Base-by-base conservation (phyloP, 2,888 invertebrate genomes). In the Pheosia tremula region DNA sequence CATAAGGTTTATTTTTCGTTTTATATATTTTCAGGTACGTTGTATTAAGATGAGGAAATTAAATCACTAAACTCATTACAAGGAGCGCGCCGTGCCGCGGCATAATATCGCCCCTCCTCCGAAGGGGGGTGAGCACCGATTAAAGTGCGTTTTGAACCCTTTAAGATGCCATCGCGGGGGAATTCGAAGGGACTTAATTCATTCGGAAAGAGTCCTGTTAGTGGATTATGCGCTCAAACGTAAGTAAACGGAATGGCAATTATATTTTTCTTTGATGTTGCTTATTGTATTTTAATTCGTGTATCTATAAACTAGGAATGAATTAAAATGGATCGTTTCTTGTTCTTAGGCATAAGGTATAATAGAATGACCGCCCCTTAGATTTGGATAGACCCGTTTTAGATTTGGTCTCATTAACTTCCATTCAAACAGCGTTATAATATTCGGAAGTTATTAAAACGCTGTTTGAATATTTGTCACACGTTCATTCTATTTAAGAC, bases 31-130 rank as follows among this genome's bases (percentile, higher is more conserved):
- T 6, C n/a, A 11, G 39, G 55, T 59, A 66, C 63, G 58, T 66
- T 65, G 72, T 72, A 65, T 57, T 60, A 49, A 63, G 65, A 58
- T 64, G 64, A 75, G 81, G 80, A 82, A 83, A 84, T 84, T 78
- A 81, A 84, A 82, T 83, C 78, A 78, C 72, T 76, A 68, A 79
- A 80, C 70, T 83, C 78, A 80, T 81, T 77, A 78, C 64, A 68
- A 69, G 67, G 76, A 71, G 76, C 78, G 64, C 68, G 74, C 67
- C 81, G 79, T 77, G 80, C 74, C 67, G 62, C 66, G 67, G 79
- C 82, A 78, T 78, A 78, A 80, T 73, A 68, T 66, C 67, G 65
- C 60, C 63, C 67, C 68, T 69, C 71, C 63, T 70, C 55, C 63
- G 55, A 54, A 65, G 59, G 59, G 68, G 52, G 63, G 62, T 61